These are phyloP conservation scores for Rhombomys opimus DNA, from an alignment of 2,113 vertebrate genomes.

Conservation along the genomic window DNA sequence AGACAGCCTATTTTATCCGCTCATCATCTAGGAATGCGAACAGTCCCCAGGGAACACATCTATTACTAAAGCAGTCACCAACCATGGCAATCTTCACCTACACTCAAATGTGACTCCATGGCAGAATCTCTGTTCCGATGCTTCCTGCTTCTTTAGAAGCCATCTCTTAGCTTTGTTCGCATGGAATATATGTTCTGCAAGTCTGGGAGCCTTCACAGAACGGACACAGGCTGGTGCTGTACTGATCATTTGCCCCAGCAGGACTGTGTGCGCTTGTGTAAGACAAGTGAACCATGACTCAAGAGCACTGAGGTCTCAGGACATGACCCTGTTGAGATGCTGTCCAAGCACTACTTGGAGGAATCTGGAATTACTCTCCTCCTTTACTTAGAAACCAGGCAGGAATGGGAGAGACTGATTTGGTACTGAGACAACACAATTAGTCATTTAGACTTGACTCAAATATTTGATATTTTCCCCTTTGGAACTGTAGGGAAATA, in stretches of 20 bases:
- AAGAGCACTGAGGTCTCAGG: no score
- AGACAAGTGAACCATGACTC: background rate
- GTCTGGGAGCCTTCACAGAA: background rate
- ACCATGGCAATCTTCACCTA: background rate
- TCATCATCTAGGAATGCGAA: background rate
- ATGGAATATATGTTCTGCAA: background rate
- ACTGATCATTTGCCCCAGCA: no score
- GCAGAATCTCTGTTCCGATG: background rate
- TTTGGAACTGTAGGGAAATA: slow-evolving; percentile 25
- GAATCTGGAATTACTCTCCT: background rate
- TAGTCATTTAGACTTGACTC: background rate
- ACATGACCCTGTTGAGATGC: background rate
- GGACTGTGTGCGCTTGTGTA: background rate
- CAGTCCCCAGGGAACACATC: background rate
- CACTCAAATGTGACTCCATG: background rate
- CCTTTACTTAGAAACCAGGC: background rate
- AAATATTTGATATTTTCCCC: slow-evolving; percentile 2
- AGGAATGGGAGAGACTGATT: background rate
- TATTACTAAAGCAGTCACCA: background rate
- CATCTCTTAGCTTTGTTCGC: background rate
- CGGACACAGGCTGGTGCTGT: no score
- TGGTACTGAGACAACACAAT: slow-evolving; percentile 1
- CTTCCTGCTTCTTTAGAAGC: background rate
- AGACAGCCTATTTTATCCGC: background rate
- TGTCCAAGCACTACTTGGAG: background rate